phyloP scores from a whole-genome alignment of 2,888 invertebrate species.

The Lasioglossum lativentre region DNA sequence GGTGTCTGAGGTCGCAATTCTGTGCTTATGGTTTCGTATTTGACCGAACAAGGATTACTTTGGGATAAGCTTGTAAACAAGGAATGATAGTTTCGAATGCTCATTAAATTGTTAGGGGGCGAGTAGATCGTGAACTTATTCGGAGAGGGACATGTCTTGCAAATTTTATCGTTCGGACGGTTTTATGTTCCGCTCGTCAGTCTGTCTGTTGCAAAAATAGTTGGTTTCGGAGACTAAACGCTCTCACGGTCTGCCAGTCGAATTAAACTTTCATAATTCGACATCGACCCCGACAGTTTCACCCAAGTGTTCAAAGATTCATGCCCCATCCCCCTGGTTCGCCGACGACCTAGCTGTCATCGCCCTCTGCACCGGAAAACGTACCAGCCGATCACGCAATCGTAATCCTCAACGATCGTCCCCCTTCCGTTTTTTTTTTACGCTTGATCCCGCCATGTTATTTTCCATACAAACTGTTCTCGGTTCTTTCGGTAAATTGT shows the following conservation, averaged over 20 bases:
- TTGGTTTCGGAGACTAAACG: conserved; percentile 27
- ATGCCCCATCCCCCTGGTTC: conserved; percentile 34
- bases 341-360: conserved; percentile 52
- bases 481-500: neutral
- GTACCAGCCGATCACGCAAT: conserved; percentile 49
- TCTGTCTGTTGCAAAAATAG: conserved; percentile 16
- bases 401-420: conserved; percentile 41
- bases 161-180: neutral
- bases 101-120: neutral
- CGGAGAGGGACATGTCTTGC: too few species aligned
- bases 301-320: conserved; percentile 59
- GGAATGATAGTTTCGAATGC: neutral
- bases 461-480: conserved; percentile 17
- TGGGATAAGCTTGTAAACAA: neutral
- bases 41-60: neutral
- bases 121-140: neutral
- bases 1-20: too few species aligned
- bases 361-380: conserved; percentile 37
- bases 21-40: neutral
- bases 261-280: conserved; percentile 61
- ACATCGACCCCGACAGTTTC: conserved; percentile 48
- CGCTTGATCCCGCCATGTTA: conserved; percentile 20
- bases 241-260: conserved; percentile 22
- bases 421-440: conserved; percentile 7
- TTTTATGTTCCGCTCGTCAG: neutral